A percentile compares a stretch with the other conserved stretches of the same genome.
Evolutionary conservation across 1,140 invertebrate genomes (phyloP).

Genomic region (Ruditapes philippinarum): DNA sequence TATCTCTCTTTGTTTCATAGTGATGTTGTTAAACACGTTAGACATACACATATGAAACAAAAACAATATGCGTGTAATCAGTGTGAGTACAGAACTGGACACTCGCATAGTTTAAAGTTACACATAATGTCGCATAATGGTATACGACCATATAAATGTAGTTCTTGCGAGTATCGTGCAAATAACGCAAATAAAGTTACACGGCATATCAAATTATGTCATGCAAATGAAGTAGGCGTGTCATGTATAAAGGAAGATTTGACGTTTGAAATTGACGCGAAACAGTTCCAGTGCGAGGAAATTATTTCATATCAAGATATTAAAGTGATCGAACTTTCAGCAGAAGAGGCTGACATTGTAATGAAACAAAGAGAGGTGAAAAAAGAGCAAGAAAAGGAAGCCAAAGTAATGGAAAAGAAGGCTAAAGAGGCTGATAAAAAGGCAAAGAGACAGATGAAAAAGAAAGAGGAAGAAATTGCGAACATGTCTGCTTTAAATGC

Average conservation of each 20-base stretch:
- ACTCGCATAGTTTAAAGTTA: constrained; percentile 43
- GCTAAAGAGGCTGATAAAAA: not conserved
- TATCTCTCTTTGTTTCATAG: constrained; percentile 8
- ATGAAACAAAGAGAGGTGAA: not conserved
- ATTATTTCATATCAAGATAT: constrained; percentile 26
- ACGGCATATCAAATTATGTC: constrained; percentile 35
- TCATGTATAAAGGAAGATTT: constrained; percentile 48
- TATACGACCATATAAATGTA: constrained; percentile 56
- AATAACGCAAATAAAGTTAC: constrained; percentile 27
- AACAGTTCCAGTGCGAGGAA: constrained; percentile 53
- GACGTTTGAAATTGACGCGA: constrained; percentile 49
- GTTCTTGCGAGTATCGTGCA: constrained; percentile 31
- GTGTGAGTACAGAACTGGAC: constrained; percentile 55
- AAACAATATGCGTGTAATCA: constrained; percentile 62
- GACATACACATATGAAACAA: constrained; percentile 42
- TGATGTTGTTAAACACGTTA: constrained; percentile 47
- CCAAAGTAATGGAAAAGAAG: not conserved
- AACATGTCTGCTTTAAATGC: not conserved
- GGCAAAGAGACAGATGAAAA: not conserved
- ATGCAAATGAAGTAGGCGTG: constrained; percentile 1
- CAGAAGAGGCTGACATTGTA: constrained; percentile 13
- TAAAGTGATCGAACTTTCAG: constrained; percentile 50
- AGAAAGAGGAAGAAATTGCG: not conserved
- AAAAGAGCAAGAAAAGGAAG: not conserved
- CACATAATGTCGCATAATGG: constrained; percentile 62